A percentile compares a stretch with the other conserved stretches of the same genome.
phyloP scores from a whole-genome alignment of 1,140 invertebrate species.

The Lutraria rhynchaena region DNA sequence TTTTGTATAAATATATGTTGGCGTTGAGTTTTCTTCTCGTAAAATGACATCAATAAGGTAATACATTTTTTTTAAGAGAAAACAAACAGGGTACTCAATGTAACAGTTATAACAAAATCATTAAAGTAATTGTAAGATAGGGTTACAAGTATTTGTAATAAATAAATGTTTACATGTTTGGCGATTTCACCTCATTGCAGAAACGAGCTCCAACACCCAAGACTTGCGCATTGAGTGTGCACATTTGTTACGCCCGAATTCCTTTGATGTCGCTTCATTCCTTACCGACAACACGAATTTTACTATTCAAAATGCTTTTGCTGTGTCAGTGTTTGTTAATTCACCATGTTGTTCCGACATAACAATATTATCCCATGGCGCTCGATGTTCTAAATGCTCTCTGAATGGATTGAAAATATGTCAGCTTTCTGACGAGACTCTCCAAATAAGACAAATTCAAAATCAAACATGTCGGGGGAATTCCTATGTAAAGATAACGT shows the following conservation, averaged over 20 bases:
- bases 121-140: too few relatives aligned
- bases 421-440: constrained; percentile 2
- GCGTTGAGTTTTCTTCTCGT: too few relatives aligned
- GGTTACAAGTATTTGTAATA: too few relatives aligned
- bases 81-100: too few relatives aligned
- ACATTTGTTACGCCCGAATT: background rate
- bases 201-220: background rate
- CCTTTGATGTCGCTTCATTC: background rate
- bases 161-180: too few relatives aligned
- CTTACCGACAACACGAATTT: background rate
- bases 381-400: background rate
- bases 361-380: background rate
- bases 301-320: background rate
- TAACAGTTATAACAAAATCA: too few relatives aligned
- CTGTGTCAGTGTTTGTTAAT: background rate
- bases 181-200: background rate
- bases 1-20: too few relatives aligned
- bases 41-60: too few relatives aligned
- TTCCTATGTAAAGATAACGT: background rate
- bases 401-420: constrained; percentile 25
- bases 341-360: constrained; percentile 15
- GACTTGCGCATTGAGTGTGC: constrained; percentile 2
- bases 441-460: background rate
- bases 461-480: background rate
- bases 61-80: too few relatives aligned